A percentile compares a stretch with the other conserved stretches of the same genome.
Evolutionary conservation across 2,113 vertebrate species (phyloP).

Genomic region (Ictidomys tridecemlineatus): DNA sequence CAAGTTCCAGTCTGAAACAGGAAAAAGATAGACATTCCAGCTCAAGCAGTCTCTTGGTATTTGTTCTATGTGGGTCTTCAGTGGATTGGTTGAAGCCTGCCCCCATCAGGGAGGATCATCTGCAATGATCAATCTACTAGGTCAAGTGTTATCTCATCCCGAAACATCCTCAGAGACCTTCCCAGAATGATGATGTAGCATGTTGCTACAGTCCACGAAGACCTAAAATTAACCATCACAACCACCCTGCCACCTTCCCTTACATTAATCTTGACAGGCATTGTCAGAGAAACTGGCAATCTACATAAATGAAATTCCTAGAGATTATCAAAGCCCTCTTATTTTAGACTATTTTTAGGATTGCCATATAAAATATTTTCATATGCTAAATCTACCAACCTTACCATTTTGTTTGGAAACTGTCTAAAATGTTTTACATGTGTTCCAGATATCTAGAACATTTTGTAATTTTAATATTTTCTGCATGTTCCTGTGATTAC

Average conservation of each 20-base stretch:
- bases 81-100: neutral
- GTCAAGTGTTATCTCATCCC: neutral
- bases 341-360: constrained; percentile 43
- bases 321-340: constrained; percentile 37
- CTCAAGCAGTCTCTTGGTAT: neutral
- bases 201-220: neutral
- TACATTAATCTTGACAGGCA: neutral
- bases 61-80: neutral
- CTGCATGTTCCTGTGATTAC: constrained; percentile 51
- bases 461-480: constrained; percentile 56
- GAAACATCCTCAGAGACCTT: neutral
- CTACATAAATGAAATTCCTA: neutral
- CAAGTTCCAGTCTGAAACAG: neutral
- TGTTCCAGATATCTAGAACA: constrained; percentile 34
- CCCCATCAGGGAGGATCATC: neutral
- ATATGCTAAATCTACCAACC: constrained; percentile 43
- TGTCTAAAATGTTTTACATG: constrained; percentile 41
- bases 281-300: constrained; percentile 11
- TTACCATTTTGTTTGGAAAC: constrained; percentile 25
- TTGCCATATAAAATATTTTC: constrained; percentile 55
- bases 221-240: neutral
- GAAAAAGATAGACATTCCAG: neutral
- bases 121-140: neutral
- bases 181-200: neutral
- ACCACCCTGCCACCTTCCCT: neutral